phyloP scores from a whole-genome alignment of 2,113 vertebrate species.

The Ctenomys sociabilis region DNA sequence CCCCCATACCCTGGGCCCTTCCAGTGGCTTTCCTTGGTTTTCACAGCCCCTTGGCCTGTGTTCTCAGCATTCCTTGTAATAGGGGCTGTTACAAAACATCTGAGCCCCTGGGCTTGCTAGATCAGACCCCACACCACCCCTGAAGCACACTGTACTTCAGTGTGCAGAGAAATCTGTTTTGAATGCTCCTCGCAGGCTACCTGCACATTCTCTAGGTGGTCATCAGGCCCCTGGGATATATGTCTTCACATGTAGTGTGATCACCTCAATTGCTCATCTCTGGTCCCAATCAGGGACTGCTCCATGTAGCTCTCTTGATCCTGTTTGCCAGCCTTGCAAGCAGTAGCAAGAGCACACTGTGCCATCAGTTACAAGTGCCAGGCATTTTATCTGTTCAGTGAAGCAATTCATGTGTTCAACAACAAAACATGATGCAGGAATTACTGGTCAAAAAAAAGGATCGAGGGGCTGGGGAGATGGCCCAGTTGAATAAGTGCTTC shows the following conservation, averaged over 20 bases:
- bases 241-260: background rate
- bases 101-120: background rate
- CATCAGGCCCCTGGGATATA: background rate
- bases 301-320: background rate
- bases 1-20: background rate
- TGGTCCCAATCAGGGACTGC: background rate
- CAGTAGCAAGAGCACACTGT: background rate
- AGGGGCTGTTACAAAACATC: no score
- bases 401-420: background rate
- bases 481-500: no score
- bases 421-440: background rate
- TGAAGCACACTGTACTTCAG: background rate
- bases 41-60: background rate
- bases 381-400: background rate
- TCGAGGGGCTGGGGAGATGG: no score
- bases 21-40: background rate
- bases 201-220: no score
- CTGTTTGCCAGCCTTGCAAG: background rate
- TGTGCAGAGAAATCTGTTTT: background rate
- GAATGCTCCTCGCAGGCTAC: background rate
- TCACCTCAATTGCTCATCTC: background rate
- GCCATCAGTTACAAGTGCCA: background rate
- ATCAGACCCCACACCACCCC: background rate
- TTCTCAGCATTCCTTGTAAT: background rate
- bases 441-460: background rate